Conservation (phyloP, 2,888 invertebrate genomes). For the Pollenia angustigena region DNA sequence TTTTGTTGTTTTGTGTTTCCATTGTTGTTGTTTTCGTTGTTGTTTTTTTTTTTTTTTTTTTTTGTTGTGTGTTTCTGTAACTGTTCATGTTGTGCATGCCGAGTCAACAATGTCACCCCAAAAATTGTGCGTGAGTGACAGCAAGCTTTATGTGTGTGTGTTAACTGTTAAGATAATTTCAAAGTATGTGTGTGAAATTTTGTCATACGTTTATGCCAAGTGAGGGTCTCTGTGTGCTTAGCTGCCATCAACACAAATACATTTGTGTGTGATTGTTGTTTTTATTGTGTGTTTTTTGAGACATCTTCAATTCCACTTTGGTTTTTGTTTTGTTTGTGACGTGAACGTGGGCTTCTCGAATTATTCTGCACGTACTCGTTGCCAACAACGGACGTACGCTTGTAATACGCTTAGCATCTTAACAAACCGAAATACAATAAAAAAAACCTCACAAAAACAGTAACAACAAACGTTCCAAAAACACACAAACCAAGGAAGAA, state of each 20-base stretch:
- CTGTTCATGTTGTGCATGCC: conserved; percentile 77
- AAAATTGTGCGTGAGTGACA: conserved; percentile 64
- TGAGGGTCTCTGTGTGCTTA: conserved; percentile 21
- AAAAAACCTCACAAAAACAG: conserved; percentile 47
- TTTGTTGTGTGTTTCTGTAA: conserved; percentile 63
- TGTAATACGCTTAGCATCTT: conserved; percentile 72
- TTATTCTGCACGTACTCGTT: conserved; percentile 84
- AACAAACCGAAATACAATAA: conserved; percentile 60
- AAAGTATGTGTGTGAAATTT: conserved; percentile 51
- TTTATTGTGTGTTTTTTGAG: conserved; percentile 66
- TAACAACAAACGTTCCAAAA: conserved; percentile 41
- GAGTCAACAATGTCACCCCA: conserved; percentile 81
- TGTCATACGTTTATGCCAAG: conserved; percentile 53
- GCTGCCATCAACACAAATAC: conserved; percentile 44
- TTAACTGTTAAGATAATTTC: conserved; percentile 60
- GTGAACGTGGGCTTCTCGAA: conserved; percentile 83
- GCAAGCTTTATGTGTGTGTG: conserved; percentile 54
- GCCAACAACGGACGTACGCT: conserved; percentile 82
- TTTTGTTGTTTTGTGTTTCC: conserved; percentile 46
- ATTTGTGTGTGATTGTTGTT: conserved; percentile 53
- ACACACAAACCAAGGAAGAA: conserved; percentile 65
- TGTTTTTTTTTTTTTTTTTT: too few relatives aligned
- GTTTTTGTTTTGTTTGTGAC: conserved; percentile 85
- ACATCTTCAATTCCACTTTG: conserved; percentile 76
- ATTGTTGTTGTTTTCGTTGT: conserved; percentile 42